Base-by-base conservation (phyloP, 2,113 vertebrate species). In the Phalacrocorax brasilianus region DNA sequence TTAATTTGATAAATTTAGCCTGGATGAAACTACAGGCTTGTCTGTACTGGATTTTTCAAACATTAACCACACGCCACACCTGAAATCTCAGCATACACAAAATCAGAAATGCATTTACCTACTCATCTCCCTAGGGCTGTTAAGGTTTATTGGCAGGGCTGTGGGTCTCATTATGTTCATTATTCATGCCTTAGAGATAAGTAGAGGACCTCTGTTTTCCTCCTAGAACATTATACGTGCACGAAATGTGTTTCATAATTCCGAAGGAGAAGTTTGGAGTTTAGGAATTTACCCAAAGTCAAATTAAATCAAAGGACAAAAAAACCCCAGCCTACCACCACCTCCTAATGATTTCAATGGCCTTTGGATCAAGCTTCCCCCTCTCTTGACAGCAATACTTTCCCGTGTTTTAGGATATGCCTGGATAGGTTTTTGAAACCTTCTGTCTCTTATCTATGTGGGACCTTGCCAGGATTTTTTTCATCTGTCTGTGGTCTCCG, bases 401-500 rank as follows among this genome's bases (percentile, higher is more conserved):
- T 32, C 59, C 75, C 2, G 3, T 71, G 78, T 56, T 87, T 94
- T 77, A 88, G 82, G 87, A 89, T 95, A 85, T 77, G 95, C 89
- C 94, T 91, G 77, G 87, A 66, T 88, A 67, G 84, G 81, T 85
- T 96, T 95, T 62, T 80, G 87, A 95, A 96, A 85, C 87, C 89
- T 95, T 95, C 91, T 87, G 70, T 91, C 92, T 96, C 86, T 95
- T 97, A 95, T 94, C 94, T 93, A 8, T 4, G n/a, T 82, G 74
- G 86, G 94, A 87, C 89, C 38, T 85, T 83, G 94, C 96, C 92
- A 97, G 96, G 53, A 9, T 47, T 53, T 85, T 95, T 95, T 95
- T 90, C 73, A 87, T 88, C 90, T 91, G 89, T 91, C 93, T 96
- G 93, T 95, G 94, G 94, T 95, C 93, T 95, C 87, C 93, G 77